Conservation (phyloP, 1,140 invertebrate species). For the Penaeus vannamei region DNA sequence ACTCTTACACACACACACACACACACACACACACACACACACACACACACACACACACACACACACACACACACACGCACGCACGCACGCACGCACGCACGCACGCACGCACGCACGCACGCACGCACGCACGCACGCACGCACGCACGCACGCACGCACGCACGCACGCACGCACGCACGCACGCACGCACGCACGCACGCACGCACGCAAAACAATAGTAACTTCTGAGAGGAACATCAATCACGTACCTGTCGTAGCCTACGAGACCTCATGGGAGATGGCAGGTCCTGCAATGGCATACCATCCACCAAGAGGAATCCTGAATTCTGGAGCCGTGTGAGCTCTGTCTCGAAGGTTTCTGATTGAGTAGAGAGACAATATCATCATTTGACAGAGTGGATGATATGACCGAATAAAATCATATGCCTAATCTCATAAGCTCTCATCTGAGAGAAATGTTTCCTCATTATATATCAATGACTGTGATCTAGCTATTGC, state of each 20-base stretch:
- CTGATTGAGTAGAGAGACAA: conserved; percentile 40
- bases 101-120: conserved; percentile 19
- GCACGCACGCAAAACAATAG: neutral
- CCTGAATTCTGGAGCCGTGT: conserved; percentile 62
- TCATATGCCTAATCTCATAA: no score
- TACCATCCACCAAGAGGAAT: conserved; percentile 64
- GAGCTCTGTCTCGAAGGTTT: conserved; percentile 66
- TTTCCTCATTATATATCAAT: no score
- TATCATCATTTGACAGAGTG: neutral
- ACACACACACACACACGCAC: neutral
- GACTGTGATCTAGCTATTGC: neutral
- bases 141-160: conserved; percentile 12
- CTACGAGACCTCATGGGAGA: conserved; percentile 63
- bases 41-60: conserved; percentile 2
- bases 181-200: neutral
- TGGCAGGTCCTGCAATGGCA: conserved; percentile 61
- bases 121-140: neutral
- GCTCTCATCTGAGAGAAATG: no score
- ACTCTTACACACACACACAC: no score
- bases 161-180: conserved; percentile 9
- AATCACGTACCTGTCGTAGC: conserved; percentile 57
- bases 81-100: neutral
- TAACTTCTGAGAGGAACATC: neutral
- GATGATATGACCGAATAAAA: neutral
- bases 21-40: conserved; percentile 32